phyloP scores from a whole-genome alignment of 2,797 vertebrate species.

The Synanceia verrucosa region DNA sequence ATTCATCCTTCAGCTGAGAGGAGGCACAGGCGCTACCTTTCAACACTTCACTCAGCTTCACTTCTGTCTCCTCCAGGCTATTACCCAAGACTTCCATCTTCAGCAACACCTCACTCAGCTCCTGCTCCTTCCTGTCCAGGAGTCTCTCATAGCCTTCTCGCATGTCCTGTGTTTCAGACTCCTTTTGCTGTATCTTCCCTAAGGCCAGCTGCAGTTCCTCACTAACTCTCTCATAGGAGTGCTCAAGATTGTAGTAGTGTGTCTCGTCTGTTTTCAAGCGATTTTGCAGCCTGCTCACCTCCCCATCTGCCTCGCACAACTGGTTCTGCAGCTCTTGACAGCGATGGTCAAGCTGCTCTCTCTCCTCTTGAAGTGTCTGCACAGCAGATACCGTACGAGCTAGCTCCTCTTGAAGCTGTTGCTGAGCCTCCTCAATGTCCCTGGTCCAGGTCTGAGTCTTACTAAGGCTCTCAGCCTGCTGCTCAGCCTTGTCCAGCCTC shows the following conservation, averaged over 20 bases:
- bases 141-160: slow-evolving; percentile 85
- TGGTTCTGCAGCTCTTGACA: slow-evolving; percentile 90
- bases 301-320: slow-evolving; percentile 80
- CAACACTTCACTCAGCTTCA: slow-evolving; percentile 81
- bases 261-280: slow-evolving; percentile 86
- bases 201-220: slow-evolving; percentile 83
- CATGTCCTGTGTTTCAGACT: slow-evolving; percentile 71
- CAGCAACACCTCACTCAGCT: slow-evolving; percentile 87
- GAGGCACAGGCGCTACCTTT: slow-evolving; percentile 57
- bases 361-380: slow-evolving; percentile 83
- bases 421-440: slow-evolving; percentile 83
- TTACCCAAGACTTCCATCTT: slow-evolving; percentile 89
- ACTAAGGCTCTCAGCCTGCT: slow-evolving; percentile 83
- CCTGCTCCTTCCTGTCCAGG: slow-evolving; percentile 88
- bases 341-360: slow-evolving; percentile 81
- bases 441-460: slow-evolving; percentile 74
- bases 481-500: slow-evolving; percentile 82
- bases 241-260: slow-evolving; percentile 87
- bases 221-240: slow-evolving; percentile 80
- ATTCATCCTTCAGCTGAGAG: slow-evolving; percentile 20
- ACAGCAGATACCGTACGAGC: slow-evolving; percentile 81
- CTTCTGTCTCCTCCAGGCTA: slow-evolving; percentile 88
- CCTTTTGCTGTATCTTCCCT: slow-evolving; percentile 66
- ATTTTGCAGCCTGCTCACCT: slow-evolving; percentile 82
- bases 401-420: slow-evolving; percentile 89